These are phyloP conservation scores for Myotis daubentonii DNA, from an alignment of 2,797 vertebrate species.

Conservation along the genomic window DNA sequence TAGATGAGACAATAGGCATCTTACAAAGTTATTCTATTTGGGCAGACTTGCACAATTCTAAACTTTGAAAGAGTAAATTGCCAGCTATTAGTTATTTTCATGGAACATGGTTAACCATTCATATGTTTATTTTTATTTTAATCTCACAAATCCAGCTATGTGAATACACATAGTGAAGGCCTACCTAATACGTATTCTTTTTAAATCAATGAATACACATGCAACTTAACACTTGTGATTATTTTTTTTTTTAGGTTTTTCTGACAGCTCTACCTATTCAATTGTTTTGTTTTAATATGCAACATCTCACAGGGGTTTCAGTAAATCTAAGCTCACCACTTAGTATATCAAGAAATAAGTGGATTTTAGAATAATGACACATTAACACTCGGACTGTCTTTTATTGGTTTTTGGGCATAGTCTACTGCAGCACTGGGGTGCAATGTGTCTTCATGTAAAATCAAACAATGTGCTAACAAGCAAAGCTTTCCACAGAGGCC, in stretches of 20 bases:
- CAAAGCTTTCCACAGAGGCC: neutral
- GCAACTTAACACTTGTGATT: neutral
- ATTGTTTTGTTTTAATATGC: neutral
- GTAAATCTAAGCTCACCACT: conserved; percentile 10
- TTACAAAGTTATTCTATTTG: conserved; percentile 67
- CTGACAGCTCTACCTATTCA: neutral
- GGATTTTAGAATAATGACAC: conserved; percentile 16
- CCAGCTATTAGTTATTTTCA: conserved; percentile 10
- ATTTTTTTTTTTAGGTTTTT: neutral
- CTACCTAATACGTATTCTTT: conserved; percentile 7
- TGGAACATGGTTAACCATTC: neutral
- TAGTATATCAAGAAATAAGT: conserved; percentile 48
- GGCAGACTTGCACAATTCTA: conserved; percentile 63
- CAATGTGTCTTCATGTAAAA: neutral
- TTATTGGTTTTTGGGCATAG: conserved; percentile 5
- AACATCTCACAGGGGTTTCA: neutral
- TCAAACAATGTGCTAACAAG: conserved; percentile 45
- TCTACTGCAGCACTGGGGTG: neutral
- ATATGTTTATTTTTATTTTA: conserved; percentile 43
- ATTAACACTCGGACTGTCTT: conserved; percentile 37
- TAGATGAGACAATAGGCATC: conserved; percentile 69
- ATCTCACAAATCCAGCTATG: neutral
- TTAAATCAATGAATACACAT: conserved; percentile 9
- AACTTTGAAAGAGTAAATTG: conserved; percentile 47
- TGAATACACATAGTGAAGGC: neutral